A percentile compares a stretch with the other conserved stretches of the same genome.
Conservation (phyloP, 2,113 vertebrate genomes). For the Thamnaconus septentrionalis region DNA sequence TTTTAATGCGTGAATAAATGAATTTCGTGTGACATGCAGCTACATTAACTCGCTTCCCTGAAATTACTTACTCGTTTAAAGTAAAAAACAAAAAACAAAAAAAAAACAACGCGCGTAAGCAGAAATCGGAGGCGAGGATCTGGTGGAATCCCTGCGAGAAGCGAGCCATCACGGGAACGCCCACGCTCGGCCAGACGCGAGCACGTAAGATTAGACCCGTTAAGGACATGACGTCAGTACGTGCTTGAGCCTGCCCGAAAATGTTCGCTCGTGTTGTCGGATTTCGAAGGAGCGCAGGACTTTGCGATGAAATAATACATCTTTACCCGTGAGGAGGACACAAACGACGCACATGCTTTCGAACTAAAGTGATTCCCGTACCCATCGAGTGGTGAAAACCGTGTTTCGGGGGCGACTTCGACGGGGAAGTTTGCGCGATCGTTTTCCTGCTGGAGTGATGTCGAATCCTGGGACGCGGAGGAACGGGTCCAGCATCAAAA, state of each 20-base stretch:
- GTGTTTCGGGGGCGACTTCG: constrained; percentile 61
- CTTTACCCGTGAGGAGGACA: constrained; percentile 53
- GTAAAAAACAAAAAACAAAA: neutral
- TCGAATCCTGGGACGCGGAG: constrained; percentile 94
- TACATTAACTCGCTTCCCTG: no score
- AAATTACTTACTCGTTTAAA: no score
- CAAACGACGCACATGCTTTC: constrained; percentile 40
- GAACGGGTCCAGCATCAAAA: constrained; percentile 96
- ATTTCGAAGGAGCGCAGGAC: constrained; percentile 72
- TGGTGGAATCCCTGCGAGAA: neutral
- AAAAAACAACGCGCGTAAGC: neutral
- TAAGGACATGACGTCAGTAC: constrained; percentile 77
- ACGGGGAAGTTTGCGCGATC: constrained; percentile 72
- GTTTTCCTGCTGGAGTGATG: constrained; percentile 82
- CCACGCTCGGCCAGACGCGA: constrained; percentile 60
- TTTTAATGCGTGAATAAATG: no score
- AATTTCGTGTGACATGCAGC: no score
- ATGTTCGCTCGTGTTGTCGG: constrained; percentile 80
- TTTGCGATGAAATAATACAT: constrained; percentile 76
- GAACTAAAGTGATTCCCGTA: constrained; percentile 35
- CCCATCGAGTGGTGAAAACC: constrained; percentile 50
- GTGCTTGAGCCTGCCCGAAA: constrained; percentile 80
- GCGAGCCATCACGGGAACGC: constrained; percentile 41
- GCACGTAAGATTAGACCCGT: constrained; percentile 65
- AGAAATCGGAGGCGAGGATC: neutral